These are phyloP conservation scores for Rhabdophis nuchalis DNA, from an alignment of 2,797 vertebrate species.

Conservation along the genomic window DNA sequence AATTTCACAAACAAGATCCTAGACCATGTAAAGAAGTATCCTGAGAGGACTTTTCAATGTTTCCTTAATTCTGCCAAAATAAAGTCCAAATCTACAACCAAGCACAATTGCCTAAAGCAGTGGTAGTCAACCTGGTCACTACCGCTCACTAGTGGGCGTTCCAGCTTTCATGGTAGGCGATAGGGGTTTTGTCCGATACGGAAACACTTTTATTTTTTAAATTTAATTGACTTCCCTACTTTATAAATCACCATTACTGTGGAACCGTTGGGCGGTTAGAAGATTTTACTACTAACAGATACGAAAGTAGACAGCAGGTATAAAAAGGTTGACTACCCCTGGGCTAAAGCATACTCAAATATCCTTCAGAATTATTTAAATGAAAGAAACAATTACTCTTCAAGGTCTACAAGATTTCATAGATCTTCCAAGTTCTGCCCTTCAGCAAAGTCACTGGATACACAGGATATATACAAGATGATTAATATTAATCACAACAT, in stretches of 20 bases:
- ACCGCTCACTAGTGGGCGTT: too few species aligned
- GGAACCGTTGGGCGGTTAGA: too few species aligned
- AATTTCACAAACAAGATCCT: neutral
- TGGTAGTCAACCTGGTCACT: too few species aligned
- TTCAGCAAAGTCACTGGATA: neutral
- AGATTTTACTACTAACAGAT: too few species aligned
- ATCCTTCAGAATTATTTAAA: conserved; percentile 7
- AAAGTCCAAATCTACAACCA: neutral
- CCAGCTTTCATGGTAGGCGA: too few species aligned
- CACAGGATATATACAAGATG: neutral
- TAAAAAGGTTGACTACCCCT: too few species aligned
- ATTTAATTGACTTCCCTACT: too few species aligned
- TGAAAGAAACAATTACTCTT: neutral
- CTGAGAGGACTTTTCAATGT: neutral
- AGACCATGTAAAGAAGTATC: neutral
- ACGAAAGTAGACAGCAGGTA: too few species aligned
- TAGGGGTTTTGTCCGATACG: too few species aligned
- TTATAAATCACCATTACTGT: too few species aligned
- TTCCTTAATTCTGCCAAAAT: neutral
- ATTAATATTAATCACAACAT: neutral
- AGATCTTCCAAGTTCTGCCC: neutral
- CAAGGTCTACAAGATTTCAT: neutral
- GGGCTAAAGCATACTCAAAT: neutral
- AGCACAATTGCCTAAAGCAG: neutral
- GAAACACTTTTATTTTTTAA: too few species aligned